phyloP scores from a whole-genome alignment of 2,888 invertebrate genomes.

The Volucella zonaria region DNA sequence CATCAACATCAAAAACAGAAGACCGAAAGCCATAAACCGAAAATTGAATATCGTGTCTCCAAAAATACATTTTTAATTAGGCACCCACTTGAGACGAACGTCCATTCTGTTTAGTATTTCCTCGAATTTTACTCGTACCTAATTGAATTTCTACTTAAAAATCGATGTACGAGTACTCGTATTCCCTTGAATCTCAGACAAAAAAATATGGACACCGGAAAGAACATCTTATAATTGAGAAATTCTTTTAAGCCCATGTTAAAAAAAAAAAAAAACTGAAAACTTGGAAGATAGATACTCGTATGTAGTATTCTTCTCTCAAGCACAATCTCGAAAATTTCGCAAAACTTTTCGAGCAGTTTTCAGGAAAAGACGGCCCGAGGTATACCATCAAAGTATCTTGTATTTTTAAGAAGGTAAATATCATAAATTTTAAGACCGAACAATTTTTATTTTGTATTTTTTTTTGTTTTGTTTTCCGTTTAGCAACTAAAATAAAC shows the following conservation, averaged over 20 bases:
- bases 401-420: no score
- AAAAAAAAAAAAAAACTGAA: not conserved
- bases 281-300: no score
- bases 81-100: slow-evolving; percentile 66
- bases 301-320: no score
- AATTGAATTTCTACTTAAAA: slow-evolving; percentile 68
- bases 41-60: slow-evolving; percentile 59
- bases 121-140: slow-evolving; percentile 37
- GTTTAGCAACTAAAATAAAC: slow-evolving; percentile 46
- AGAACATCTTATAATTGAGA: slow-evolving; percentile 54
- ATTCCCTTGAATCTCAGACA: slow-evolving; percentile 22
- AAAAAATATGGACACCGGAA: slow-evolving; percentile 8
- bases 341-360: no score
- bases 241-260: slow-evolving; percentile 34
- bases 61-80: slow-evolving; percentile 73
- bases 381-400: no score
- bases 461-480: no score
- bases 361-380: no score
- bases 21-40: slow-evolving; percentile 30
- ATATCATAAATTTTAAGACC: no score
- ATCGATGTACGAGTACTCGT: no score
- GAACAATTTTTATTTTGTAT: no score
- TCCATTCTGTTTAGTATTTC: slow-evolving; percentile 31
- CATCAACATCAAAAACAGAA: slow-evolving; percentile 25
- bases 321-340: no score